phyloP scores from a whole-genome alignment of 2,888 invertebrate genomes.

The Rhingia rostrata region DNA sequence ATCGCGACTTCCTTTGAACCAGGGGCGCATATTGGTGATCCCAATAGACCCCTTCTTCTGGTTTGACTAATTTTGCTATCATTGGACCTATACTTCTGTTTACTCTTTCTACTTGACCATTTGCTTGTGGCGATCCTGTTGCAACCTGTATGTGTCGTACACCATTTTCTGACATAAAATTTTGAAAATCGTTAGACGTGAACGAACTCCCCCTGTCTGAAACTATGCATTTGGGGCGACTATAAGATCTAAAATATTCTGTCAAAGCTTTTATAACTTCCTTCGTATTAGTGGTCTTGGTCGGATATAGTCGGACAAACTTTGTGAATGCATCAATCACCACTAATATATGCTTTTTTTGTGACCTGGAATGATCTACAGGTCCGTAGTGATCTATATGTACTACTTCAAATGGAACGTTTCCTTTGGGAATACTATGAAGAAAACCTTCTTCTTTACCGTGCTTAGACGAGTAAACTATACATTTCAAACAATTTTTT shows the following conservation, averaged over 20 bases:
- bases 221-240: constrained; percentile 3
- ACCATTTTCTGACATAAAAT: neutral
- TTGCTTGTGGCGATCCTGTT: constrained; percentile 1
- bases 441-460: constrained; percentile 1
- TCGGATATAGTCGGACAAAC: constrained; percentile 12
- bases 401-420: too few relatives aligned
- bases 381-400: neutral
- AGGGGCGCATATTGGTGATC: constrained; percentile 30
- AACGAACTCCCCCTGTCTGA: constrained; percentile 10
- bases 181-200: neutral
- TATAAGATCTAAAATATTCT: constrained; percentile 30
- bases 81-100: neutral
- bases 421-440: too few relatives aligned
- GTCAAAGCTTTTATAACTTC: neutral
- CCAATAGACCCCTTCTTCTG: constrained; percentile 5
- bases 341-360: neutral
- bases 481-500: constrained; percentile 8
- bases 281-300: constrained; percentile 11
- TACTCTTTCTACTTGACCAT: constrained; percentile 1
- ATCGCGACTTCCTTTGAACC: neutral
- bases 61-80: neutral
- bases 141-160: neutral
- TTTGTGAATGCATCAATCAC: constrained; percentile 20
- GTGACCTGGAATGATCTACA: neutral
- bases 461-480: constrained; percentile 2